phyloP scores from a whole-genome alignment of 2,888 invertebrate genomes.

The Tipula confusa region DNA sequence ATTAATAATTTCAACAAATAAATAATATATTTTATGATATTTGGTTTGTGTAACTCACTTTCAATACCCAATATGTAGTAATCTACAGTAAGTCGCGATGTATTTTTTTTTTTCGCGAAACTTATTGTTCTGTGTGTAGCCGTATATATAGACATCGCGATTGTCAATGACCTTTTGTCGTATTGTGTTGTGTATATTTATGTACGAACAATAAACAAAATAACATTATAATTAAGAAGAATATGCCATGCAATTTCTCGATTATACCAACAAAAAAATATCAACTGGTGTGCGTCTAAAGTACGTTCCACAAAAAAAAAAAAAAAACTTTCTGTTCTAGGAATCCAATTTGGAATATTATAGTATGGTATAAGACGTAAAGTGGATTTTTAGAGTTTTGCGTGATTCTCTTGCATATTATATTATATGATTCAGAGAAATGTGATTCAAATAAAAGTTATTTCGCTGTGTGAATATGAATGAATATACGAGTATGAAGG shows the following conservation, averaged over 20 bases:
- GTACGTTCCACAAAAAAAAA: background rate
- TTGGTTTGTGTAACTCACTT: slow-evolving; percentile 12
- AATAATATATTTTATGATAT: background rate
- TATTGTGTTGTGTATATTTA: background rate
- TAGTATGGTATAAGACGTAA: background rate
- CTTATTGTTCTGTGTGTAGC: background rate
- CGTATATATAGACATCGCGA: background rate
- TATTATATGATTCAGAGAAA: background rate
- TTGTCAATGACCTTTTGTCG: background rate
- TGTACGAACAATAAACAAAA: background rate
- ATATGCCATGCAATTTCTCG: background rate
- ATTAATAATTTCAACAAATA: background rate
- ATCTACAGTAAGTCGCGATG: background rate
- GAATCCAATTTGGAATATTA: background rate
- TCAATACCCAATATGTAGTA: too few species aligned
- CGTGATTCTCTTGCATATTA: background rate
- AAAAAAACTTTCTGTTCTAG: background rate
- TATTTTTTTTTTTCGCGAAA: background rate
- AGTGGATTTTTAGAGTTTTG: background rate
- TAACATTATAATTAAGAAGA: slow-evolving; percentile 3
- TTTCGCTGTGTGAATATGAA: background rate
- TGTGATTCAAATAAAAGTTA: background rate
- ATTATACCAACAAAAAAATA: background rate
- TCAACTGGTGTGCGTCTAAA: background rate
- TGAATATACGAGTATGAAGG: background rate